These are phyloP conservation scores for Hyla sarda DNA, from an alignment of 2,113 vertebrate species.

Conservation along the genomic window DNA sequence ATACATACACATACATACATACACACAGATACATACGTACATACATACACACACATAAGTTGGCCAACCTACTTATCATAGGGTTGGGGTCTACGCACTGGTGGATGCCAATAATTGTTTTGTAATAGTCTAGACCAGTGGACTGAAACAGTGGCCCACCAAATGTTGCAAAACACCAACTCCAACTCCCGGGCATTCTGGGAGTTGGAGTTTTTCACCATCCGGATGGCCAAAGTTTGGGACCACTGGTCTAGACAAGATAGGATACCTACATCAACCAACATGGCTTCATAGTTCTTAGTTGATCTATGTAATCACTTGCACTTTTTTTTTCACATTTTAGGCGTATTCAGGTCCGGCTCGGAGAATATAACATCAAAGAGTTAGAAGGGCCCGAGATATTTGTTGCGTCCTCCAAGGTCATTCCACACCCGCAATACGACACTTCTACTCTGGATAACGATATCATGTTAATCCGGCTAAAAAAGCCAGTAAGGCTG, in stretches of 20 bases:
- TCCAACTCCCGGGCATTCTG: too few relatives aligned
- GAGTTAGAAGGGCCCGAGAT: constrained; percentile 41
- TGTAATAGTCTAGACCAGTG: too few relatives aligned
- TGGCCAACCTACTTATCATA: not conserved
- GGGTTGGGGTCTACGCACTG: not conserved
- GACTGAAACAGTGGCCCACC: too few relatives aligned
- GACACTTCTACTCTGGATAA: constrained; percentile 71
- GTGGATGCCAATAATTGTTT: not conserved
- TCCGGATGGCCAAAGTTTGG: too few relatives aligned
- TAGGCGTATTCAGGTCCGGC: constrained; percentile 50
- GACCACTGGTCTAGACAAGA: too few relatives aligned
- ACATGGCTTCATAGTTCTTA: too few relatives aligned
- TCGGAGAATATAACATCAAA: constrained; percentile 53
- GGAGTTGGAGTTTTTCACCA: too few relatives aligned
- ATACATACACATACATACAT: too few relatives aligned
- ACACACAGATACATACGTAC: too few relatives aligned
- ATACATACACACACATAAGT: too few relatives aligned
- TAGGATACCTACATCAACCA: too few relatives aligned
- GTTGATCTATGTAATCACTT: not conserved
- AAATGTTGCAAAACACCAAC: too few relatives aligned
- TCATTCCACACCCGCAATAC: constrained; percentile 62
- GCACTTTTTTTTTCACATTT: not conserved
- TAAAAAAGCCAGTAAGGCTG: constrained; percentile 69
- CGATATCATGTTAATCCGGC: constrained; percentile 83
- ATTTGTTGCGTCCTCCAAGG: constrained; percentile 29